Base-by-base conservation (phyloP, 2,888 invertebrate species). In the Argynnis bischoffii region DNA sequence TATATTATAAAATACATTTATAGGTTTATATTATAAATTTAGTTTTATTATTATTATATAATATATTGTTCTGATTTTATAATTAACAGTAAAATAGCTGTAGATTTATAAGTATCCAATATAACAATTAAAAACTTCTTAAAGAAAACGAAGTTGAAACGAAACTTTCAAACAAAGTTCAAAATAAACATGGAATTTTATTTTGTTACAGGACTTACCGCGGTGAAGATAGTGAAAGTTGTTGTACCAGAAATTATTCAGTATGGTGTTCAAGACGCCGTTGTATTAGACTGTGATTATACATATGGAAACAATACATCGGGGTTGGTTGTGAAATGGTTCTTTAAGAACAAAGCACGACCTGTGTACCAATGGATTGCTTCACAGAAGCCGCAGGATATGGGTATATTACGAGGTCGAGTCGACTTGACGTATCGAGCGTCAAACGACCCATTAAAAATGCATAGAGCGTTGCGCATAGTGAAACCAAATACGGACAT, bases 341-440 rank as follows among this genome's bases (percentile, higher is more conserved):
- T 94, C 85, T 94, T 95, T 80, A 95, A 94, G 82, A 94, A 95
- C 79, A 94, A 93, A 81, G 92, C 93, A 1, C 90, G 94, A 67
- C 94, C 95, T 8, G 95, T 96, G 61, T 97, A 96, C 84, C 96
- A 96, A 84, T 97, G 96, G 96, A 96, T 96, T 70, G 95, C 94
- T 21, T 94, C 94, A 1, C 93, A 94, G 74, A 93, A 93, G 72
- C 96, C 96, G 0, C 95, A 95, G 78, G 95, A 94, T 66, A 90
- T 95, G 77, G 95, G 95, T 6, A 90, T 92, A 60, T 76, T 93
- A 67, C 84, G 92, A 66, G 88, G 89, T 31, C 82, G 94, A 48
- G 90, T 96, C 60, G 95, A 96, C 84, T 89, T 95, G 66, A 92
- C 93, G 48, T 95, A 95, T 82, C 92, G 92, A 76, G 95, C 94